Conservation (phyloP, 2,797 vertebrate genomes). For the Pseudochaenichthys georgianus region DNA sequence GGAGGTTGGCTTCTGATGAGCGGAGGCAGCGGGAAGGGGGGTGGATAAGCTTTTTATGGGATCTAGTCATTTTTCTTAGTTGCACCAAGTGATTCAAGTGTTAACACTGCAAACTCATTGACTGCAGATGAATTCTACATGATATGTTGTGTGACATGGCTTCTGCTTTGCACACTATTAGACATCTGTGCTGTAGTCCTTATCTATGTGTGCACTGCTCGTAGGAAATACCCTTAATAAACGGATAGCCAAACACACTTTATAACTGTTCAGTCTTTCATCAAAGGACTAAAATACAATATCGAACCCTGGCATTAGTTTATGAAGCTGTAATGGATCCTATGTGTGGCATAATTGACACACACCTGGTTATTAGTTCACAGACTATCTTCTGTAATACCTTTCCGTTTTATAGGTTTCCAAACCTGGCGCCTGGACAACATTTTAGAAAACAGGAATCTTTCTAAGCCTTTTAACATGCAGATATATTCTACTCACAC, state of each 20-base stretch:
- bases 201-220: constrained; percentile 13
- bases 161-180: not conserved
- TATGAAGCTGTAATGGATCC: constrained; percentile 9
- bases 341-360: constrained; percentile 2
- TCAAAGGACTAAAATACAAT: not conserved
- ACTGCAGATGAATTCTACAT: constrained; percentile 7
- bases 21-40: too few relatives aligned
- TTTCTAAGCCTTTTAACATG: constrained; percentile 37
- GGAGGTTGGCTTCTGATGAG: too few relatives aligned
- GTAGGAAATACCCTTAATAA: constrained; percentile 8
- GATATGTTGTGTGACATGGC: not conserved
- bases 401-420: constrained; percentile 14
- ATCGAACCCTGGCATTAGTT: not conserved
- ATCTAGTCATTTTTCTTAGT: constrained; percentile 23
- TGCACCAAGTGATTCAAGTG: not conserved
- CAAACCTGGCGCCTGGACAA: constrained; percentile 4
- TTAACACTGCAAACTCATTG: not conserved
- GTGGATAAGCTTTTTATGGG: not conserved
- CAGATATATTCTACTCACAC: constrained; percentile 51
- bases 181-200: constrained; percentile 9
- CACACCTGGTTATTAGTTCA: not conserved
- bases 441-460: constrained; percentile 26
- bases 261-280: not conserved
- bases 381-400: constrained; percentile 12
- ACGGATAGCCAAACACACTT: constrained; percentile 2